Percentiles rank a stretch among this genome's conserved stretches.
Conservation (phyloP, 2,113 vertebrate genomes). For the Grallaria varia region DNA sequence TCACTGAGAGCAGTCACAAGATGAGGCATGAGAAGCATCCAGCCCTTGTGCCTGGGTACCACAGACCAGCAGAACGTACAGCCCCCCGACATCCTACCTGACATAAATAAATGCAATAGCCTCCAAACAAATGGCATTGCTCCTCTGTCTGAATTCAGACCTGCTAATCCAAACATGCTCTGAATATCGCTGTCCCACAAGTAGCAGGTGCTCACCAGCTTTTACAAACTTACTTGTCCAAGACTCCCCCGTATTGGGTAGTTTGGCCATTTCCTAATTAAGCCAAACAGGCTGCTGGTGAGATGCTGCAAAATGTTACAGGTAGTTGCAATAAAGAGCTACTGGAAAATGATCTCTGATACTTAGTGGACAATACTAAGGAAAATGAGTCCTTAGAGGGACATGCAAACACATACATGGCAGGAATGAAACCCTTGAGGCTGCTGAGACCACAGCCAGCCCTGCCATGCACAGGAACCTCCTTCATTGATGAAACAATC, state of each 20-base stretch:
- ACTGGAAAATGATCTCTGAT: neutral
- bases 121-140: neutral
- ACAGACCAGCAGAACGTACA: neutral
- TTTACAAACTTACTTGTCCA: neutral
- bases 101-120: neutral
- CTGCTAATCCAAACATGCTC: neutral
- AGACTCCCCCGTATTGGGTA: neutral
- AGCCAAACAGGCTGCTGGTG: neutral
- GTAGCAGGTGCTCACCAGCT: neutral
- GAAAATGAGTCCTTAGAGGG: neutral
- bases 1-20: neutral
- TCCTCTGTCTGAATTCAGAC: neutral
- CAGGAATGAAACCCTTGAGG: neutral
- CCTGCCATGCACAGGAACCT: neutral
- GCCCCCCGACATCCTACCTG: neutral
- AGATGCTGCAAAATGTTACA: neutral
- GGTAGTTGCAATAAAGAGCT: neutral
- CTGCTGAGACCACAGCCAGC: neutral
- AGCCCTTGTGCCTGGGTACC: neutral
- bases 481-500: neutral
- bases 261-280: neutral
- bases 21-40: neutral
- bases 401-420: fast-evolving
- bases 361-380: neutral
- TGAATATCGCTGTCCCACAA: fast-evolving